These are phyloP conservation scores for Eristalinus sepulchralis DNA, from an alignment of 2,888 invertebrate genomes.

Conservation along the genomic window DNA sequence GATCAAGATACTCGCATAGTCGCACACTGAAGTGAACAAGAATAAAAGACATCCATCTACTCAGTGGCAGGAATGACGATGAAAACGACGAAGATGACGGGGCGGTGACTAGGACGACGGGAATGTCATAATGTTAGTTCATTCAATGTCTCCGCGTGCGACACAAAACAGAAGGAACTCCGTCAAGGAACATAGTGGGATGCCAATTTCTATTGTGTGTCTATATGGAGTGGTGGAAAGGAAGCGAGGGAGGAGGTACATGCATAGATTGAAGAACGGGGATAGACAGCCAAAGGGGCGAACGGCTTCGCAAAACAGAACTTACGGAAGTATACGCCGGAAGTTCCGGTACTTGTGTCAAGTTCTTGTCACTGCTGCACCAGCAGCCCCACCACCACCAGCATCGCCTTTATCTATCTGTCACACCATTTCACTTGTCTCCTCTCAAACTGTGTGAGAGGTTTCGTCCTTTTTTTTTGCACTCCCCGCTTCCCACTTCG, in stretches of 20 bases:
- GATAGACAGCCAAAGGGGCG: slow-evolving; percentile 17
- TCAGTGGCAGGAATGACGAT: not conserved
- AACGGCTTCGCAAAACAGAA: slow-evolving; percentile 68
- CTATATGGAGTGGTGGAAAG: too few species aligned
- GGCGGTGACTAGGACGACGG: not conserved
- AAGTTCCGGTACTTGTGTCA: slow-evolving; percentile 80
- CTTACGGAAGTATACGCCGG: slow-evolving; percentile 75
- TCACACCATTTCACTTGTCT: slow-evolving; percentile 45
- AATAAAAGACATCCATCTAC: slow-evolving; percentile 61
- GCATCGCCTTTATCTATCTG: slow-evolving; percentile 59
- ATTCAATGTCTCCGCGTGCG: slow-evolving; percentile 27
- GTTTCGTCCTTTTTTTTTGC: not conserved
- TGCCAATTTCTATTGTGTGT: not conserved
- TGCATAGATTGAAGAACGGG: slow-evolving; percentile 14
- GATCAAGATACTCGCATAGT: not conserved
- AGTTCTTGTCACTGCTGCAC: slow-evolving; percentile 76
- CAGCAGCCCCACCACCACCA: slow-evolving; percentile 28
- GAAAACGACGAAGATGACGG: not conserved
- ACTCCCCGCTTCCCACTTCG: not conserved
- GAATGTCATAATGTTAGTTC: slow-evolving; percentile 56
- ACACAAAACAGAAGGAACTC: not conserved
- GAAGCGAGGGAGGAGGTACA: not conserved
- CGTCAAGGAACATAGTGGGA: not conserved
- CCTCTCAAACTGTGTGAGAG: slow-evolving; percentile 16
- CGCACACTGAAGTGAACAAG: slow-evolving; percentile 47